Percentiles rank a stretch among this genome's conserved stretches.
Conservation (phyloP, 2,113 vertebrate genomes). For the Anolis sagrei region DNA sequence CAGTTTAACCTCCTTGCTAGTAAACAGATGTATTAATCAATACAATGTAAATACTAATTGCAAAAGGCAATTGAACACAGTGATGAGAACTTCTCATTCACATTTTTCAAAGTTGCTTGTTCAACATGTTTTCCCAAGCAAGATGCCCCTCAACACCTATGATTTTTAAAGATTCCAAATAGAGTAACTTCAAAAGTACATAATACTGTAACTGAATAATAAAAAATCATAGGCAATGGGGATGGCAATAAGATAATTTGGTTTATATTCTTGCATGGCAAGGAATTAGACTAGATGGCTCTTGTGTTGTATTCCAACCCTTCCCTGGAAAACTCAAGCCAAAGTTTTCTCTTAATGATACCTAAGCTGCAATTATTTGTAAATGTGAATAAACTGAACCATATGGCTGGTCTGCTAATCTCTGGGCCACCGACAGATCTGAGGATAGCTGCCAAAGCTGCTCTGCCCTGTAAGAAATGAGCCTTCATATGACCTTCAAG, state of each 20-base stretch:
- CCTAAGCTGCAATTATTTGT: conserved; percentile 16
- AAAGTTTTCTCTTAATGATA: conserved; percentile 8
- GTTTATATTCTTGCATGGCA: too few relatives aligned
- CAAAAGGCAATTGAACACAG: neutral
- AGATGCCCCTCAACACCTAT: neutral
- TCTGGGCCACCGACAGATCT: neutral
- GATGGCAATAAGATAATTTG: too few relatives aligned
- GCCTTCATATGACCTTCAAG: neutral
- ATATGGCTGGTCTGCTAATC: conserved; percentile 8
- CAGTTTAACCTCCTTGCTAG: neutral
- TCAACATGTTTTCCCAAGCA: neutral
- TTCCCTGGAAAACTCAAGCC: neutral
- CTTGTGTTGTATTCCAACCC: too few relatives aligned
- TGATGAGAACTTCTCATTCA: neutral
- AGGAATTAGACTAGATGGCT: too few relatives aligned
- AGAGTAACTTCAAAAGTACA: neutral
- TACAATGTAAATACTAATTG: too few relatives aligned
- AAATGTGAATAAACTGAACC: neutral
- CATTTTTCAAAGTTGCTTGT: neutral
- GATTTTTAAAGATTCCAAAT: neutral
- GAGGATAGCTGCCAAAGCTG: neutral
- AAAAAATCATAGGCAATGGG: neutral
- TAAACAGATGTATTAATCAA: neutral
- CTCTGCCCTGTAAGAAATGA: neutral
- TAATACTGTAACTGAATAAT: neutral